Percentiles rank a stretch among this genome's conserved stretches.
These are phyloP conservation scores for Parnassius apollo DNA, from an alignment of 2,888 invertebrate genomes.

Conservation along the genomic window DNA sequence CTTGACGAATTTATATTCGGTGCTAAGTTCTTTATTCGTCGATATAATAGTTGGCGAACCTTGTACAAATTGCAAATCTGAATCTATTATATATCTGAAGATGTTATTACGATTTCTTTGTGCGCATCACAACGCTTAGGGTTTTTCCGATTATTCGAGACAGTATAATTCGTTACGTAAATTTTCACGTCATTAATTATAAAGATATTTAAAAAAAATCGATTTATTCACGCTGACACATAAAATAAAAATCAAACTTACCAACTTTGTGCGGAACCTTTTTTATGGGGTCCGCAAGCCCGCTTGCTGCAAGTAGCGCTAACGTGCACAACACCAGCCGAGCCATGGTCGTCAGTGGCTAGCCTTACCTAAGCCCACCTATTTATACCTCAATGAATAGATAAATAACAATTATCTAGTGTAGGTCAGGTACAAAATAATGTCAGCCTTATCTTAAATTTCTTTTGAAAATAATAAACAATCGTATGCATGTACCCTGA, in stretches of 20 bases:
- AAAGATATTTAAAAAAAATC: no score
- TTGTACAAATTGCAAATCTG: no score
- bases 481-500: neutral
- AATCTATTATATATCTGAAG: no score
- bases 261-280: constrained; percentile 53
- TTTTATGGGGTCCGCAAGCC: constrained; percentile 48
- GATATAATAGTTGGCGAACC: no score
- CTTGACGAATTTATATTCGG: no score
- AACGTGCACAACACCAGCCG: constrained; percentile 54
- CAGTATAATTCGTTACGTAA: no score
- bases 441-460: neutral
- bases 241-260: neutral
- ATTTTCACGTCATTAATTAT: no score
- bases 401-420: constrained; percentile 26
- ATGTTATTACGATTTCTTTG: no score
- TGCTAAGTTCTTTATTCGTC: no score
- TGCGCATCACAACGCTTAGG: no score
- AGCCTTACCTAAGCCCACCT: constrained; percentile 23
- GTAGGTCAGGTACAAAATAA: constrained; percentile 25
- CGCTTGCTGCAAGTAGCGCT: constrained; percentile 56
- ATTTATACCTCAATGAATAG: constrained; percentile 34
- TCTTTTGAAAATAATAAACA: neutral
- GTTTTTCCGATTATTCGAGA: no score
- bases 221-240: no score
- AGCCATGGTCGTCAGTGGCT: constrained; percentile 57